These are phyloP conservation scores for Sepioteuthis lessoniana DNA, from an alignment of 2,888 invertebrate genomes.

Conservation along the genomic window DNA sequence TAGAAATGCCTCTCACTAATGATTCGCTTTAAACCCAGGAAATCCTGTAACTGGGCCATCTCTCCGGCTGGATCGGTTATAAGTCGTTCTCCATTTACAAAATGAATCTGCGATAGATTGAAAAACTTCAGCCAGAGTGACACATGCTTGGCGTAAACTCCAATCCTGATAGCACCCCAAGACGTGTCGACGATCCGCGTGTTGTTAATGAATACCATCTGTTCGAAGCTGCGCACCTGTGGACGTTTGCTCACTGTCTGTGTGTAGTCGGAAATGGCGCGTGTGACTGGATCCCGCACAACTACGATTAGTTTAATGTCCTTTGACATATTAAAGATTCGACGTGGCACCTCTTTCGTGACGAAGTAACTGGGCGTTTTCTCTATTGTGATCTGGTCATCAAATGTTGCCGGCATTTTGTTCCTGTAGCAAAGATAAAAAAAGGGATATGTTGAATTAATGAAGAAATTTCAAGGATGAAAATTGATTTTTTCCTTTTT, in stretches of 20 bases:
- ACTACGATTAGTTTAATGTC: constrained; percentile 88
- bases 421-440: constrained; percentile 77
- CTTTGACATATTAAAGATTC: constrained; percentile 89
- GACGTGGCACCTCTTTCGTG: constrained; percentile 86
- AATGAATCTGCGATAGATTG: constrained; percentile 85
- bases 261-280: constrained; percentile 93
- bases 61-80: constrained; percentile 91
- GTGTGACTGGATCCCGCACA: constrained; percentile 90
- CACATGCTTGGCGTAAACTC: constrained; percentile 88
- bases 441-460: neutral
- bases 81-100: constrained; percentile 90
- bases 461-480: neutral
- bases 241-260: constrained; percentile 78
- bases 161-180: constrained; percentile 85
- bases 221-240: constrained; percentile 65
- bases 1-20: constrained; percentile 92
- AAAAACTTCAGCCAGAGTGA: constrained; percentile 89
- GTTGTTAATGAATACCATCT: constrained; percentile 79
- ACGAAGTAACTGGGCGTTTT: constrained; percentile 95
- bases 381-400: constrained; percentile 92
- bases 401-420: constrained; percentile 89
- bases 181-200: constrained; percentile 83
- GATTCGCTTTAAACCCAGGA: constrained; percentile 87
- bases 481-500: too few relatives aligned
- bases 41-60: constrained; percentile 88